phyloP scores from a whole-genome alignment of 2,113 vertebrate species.

The Caranx melampygus region DNA sequence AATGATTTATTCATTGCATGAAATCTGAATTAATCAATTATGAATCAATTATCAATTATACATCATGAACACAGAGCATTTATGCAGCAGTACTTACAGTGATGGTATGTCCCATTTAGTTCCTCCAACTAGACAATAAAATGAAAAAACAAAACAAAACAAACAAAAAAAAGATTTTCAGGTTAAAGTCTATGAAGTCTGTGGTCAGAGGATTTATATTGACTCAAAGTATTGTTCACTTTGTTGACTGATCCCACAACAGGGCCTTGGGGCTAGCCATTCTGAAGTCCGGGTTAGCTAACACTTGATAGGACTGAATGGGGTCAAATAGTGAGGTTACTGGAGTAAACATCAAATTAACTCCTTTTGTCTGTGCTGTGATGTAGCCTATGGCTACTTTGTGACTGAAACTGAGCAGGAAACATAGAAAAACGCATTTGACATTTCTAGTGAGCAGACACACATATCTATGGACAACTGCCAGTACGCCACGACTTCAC shows the following conservation, averaged over 20 bases:
- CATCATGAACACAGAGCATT: not conserved
- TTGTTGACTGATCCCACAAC: conserved; percentile 33
- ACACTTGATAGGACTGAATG: conserved; percentile 63
- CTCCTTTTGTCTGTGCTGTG: not conserved
- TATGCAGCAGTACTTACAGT: not conserved
- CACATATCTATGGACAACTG: not conserved
- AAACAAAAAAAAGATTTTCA: not conserved
- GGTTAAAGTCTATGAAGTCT: not conserved
- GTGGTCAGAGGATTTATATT: conserved; percentile 11
- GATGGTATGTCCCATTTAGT: not conserved
- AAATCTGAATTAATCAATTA: not conserved
- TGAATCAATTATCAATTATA: not conserved
- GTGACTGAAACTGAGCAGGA: conserved; percentile 22
- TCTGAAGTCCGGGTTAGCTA: conserved; percentile 31
- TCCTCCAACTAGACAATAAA: not conserved
- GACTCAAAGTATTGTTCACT: conserved; percentile 8
- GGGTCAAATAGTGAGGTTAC: conserved; percentile 62
- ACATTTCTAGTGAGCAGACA: conserved; percentile 5
- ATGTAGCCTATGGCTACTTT: conserved; percentile 5
- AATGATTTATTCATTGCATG: not conserved
- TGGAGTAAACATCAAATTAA: conserved; percentile 38
- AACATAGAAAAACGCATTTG: conserved; percentile 11
- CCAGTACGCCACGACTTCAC: conserved; percentile 11
- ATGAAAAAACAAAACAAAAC: not conserved
- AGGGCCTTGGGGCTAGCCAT: conserved; percentile 38